Evolutionary conservation across 2,113 vertebrate genomes (phyloP).

Genomic region (Dipodomys spectabilis): DNA sequence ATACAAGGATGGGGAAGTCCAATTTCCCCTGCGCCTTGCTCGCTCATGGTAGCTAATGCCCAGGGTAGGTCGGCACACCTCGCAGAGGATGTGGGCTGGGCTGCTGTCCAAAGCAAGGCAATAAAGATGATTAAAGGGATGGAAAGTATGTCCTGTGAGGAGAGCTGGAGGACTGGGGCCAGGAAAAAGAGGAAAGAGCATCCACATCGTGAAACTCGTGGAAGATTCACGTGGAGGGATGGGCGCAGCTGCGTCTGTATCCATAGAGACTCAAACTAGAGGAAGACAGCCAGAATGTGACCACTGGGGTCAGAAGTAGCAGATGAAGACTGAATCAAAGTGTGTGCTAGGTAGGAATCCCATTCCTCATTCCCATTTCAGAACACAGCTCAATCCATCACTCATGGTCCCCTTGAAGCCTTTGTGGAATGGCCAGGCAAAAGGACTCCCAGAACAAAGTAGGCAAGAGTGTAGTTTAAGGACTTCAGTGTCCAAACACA

Average conservation of each 20-base stretch:
- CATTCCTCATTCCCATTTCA: background rate
- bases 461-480: background rate
- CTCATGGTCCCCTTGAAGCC: background rate
- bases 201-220: background rate
- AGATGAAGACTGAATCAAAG: accelerated
- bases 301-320: background rate
- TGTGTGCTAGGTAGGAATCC: accelerated
- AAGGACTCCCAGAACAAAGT: background rate
- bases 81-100: slow-evolving; percentile 68
- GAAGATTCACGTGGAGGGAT: background rate
- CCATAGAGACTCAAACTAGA: background rate
- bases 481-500: background rate
- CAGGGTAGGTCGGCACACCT: slow-evolving; percentile 56
- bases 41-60: background rate
- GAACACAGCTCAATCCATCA: background rate
- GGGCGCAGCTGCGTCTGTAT: background rate
- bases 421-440: background rate
- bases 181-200: background rate
- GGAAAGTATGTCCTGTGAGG: slow-evolving; percentile 70
- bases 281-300: background rate
- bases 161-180: background rate
- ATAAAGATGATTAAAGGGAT: slow-evolving; percentile 78
- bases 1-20: background rate
- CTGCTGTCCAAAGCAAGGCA: slow-evolving; percentile 63
- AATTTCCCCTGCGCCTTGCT: background rate